Conservation (phyloP, 2,797 vertebrate genomes). For the Cirrhinus molitorella region DNA sequence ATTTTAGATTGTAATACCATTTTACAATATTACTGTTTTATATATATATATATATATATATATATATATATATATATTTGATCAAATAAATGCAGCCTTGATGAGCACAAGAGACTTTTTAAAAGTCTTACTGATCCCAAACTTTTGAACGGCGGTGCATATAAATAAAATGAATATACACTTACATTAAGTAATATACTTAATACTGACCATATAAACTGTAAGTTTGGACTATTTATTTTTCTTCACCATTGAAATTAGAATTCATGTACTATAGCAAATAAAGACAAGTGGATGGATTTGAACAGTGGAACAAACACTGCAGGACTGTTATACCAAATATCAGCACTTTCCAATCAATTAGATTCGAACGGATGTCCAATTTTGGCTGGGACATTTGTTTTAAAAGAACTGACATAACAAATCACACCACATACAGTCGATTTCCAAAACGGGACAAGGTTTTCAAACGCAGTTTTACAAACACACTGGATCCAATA, state of each 20-base stretch:
- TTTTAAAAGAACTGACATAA: conserved; percentile 16
- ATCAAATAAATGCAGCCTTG: too few species aligned
- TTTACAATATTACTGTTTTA: too few species aligned
- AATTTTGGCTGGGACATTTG: conserved; percentile 16
- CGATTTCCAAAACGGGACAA: conserved; percentile 16
- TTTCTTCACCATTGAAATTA: neutral
- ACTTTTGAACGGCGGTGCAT: too few species aligned
- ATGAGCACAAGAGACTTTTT: too few species aligned
- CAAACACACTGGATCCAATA: conserved; percentile 35
- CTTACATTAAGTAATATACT: too few species aligned
- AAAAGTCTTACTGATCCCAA: too few species aligned
- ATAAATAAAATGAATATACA: too few species aligned
- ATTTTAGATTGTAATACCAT: too few species aligned
- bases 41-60: too few species aligned
- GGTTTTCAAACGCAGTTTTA: conserved; percentile 24
- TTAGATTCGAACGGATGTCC: neutral
- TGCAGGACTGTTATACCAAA: neutral
- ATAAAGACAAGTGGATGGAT: neutral
- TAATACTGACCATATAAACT: too few species aligned
- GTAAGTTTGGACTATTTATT: neutral
- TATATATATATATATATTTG: too few species aligned
- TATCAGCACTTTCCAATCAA: neutral
- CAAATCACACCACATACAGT: conserved; percentile 14
- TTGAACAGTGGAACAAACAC: neutral
- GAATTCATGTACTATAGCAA: neutral